A percentile compares a stretch with the other conserved stretches of the same genome.
Evolutionary conservation across 1,140 invertebrate genomes (phyloP).

Genomic region (Dryas iulia): DNA sequence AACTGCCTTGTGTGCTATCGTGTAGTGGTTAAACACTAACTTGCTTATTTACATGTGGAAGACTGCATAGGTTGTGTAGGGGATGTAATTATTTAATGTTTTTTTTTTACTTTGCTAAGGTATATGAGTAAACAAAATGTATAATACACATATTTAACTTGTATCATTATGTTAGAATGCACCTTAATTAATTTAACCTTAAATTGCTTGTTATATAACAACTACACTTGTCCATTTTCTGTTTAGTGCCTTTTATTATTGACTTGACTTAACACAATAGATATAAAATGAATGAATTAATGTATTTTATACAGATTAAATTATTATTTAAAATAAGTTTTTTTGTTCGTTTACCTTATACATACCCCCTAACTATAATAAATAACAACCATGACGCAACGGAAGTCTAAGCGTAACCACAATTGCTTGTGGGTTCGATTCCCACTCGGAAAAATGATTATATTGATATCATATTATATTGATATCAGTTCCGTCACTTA

Average conservation of each 20-base stretch:
- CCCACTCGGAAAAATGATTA: too few species aligned
- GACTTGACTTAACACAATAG: conserved; percentile 36
- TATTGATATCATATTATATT: too few species aligned
- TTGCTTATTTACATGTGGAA: conserved; percentile 20
- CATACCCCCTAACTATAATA: background rate
- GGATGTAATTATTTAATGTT: conserved; percentile 3
- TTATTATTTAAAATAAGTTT: conserved; percentile 16
- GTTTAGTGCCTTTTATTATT: conserved; percentile 42
- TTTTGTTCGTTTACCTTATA: background rate
- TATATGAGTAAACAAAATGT: background rate
- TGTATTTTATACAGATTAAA: conserved; percentile 69
- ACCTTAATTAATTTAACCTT: background rate
- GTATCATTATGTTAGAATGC: conserved; percentile 1
- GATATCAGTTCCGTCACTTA: too few species aligned
- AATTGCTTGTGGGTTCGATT: too few species aligned
- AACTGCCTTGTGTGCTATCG: background rate
- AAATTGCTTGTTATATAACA: background rate
- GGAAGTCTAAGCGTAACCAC: too few species aligned
- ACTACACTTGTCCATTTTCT: background rate
- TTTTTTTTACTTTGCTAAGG: conserved; percentile 14
- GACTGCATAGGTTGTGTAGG: conserved; percentile 35
- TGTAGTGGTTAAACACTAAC: conserved; percentile 2
- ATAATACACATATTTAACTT: background rate
- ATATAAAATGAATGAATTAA: conserved; percentile 60
- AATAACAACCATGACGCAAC: too few species aligned